Evolutionary conservation across 2,113 vertebrate species (phyloP), one percentile per base, ranked within the genome.

Genomic region (Dasyornis broadbenti): DNA sequence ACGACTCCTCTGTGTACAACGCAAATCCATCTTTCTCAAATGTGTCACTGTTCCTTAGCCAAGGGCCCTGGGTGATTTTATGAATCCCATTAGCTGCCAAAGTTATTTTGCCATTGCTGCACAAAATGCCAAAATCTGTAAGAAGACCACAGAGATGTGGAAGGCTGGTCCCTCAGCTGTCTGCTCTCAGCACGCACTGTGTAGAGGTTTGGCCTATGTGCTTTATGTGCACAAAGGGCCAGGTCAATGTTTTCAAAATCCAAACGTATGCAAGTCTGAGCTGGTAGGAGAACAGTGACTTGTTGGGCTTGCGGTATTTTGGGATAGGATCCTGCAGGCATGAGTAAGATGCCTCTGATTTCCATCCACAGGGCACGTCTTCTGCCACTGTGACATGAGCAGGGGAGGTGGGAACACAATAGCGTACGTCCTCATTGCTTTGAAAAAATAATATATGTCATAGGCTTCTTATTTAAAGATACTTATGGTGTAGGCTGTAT

Each of bases 51-150:
- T 45, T 92, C 52, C 77, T 87, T 40, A 88, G 82, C 75, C 59
- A 86, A 90, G 63, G 50, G n/a, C 65, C 57, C 49, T 91, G 66
- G 35, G 66, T 87, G 59, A 77, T 91, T 82, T 93, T 78, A 86
- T 59, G 35, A 86, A 50, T 28, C 22, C 1, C n/a, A 23, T 42
- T 61, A 61, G 40, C 53, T 76, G 64, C 37, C 45, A 42, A 1
- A 22, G 26, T 64, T 69, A 27, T 49, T 76, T 72, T 87, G 65
- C 56, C 47, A 4, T 13, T 71, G 20, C 79, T 73, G 6, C 37
- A 54, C 52, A 35, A 94, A 80, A 54, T 44, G 39, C 16, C 52
- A 37, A n/a, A 37, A 14, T 53, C n/a, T 9, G 1, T 44, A 54
- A 70, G 66, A 79, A 60, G 22, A 52, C 28, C 3, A 2, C 33